phyloP scores from a whole-genome alignment of 64 coral and sea anemone species.

The Astreopora myriophthalma region DNA sequence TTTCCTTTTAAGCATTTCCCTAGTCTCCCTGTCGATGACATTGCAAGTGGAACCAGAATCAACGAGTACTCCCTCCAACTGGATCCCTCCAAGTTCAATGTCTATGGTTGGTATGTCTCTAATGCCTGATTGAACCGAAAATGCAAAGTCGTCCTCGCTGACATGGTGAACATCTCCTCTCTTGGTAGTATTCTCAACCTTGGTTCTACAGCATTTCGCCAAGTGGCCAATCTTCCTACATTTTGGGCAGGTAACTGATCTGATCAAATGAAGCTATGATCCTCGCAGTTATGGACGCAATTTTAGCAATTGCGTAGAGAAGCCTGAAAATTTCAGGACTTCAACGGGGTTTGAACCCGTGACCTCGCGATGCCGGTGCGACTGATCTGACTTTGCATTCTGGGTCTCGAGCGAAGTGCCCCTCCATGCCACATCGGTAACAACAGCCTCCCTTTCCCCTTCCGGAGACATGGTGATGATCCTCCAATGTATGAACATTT shows the following conservation, averaged over 20 bases:
- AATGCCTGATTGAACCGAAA: background rate
- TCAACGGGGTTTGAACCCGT: too few species aligned
- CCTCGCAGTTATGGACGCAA: too few species aligned
- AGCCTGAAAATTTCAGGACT: too few species aligned
- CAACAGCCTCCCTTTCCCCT: conserved; percentile 2
- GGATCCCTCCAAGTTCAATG: conserved; percentile 48
- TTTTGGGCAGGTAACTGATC: conserved; percentile 40
- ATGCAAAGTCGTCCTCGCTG: too few species aligned
- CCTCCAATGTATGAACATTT: conserved; percentile 8
- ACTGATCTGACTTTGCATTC: conserved; percentile 74
- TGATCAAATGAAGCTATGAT: too few species aligned
- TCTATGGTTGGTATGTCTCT: conserved; percentile 13
- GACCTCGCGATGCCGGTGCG: too few species aligned
- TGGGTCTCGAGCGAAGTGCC: conserved; percentile 55
- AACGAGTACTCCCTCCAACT: conserved; percentile 61
- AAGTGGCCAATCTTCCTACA: conserved; percentile 47
- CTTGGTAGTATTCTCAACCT: background rate
- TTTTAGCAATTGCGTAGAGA: too few species aligned
- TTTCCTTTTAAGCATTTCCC: background rate
- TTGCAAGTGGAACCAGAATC: conserved; percentile 51
- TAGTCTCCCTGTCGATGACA: background rate
- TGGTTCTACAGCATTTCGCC: conserved; percentile 24
- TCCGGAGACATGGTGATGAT: background rate
- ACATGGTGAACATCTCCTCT: conserved; percentile 10
- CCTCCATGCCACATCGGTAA: conserved; percentile 50